phyloP scores from a whole-genome alignment of 1,140 invertebrate genomes.

The Brachionus asplanchnoidis region DNA sequence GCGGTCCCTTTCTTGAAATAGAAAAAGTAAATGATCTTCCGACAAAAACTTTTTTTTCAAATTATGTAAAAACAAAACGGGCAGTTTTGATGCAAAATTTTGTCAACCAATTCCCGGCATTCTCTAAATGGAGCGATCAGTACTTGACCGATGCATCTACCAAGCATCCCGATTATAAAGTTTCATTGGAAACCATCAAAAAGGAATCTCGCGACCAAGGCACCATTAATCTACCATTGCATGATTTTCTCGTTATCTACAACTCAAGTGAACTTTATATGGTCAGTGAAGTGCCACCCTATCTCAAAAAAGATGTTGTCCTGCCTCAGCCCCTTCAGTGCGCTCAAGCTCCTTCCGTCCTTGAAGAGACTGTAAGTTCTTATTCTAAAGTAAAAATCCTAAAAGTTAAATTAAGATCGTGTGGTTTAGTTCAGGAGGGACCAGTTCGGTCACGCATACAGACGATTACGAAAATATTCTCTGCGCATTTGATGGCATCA shows the following conservation, averaged over 20 bases:
- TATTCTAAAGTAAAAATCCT: neutral
- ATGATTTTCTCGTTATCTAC: conserved; percentile 50
- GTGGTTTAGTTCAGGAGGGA: conserved; percentile 57
- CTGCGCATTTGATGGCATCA: conserved; percentile 52
- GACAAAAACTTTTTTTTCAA: conserved; percentile 47
- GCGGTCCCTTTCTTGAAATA: conserved; percentile 45
- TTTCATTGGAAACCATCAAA: conserved; percentile 50
- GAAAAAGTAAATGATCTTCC: conserved; percentile 47
- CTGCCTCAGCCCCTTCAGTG: conserved; percentile 11
- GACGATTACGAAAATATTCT: conserved; percentile 56
- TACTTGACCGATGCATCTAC: conserved; percentile 48
- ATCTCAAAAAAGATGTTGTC: conserved; percentile 47
- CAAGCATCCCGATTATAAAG: conserved; percentile 43
- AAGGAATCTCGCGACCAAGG: conserved; percentile 50
- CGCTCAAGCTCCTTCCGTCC: neutral
- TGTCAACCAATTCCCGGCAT: conserved; percentile 47
- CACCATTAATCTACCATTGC: conserved; percentile 46
- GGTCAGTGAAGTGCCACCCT: conserved; percentile 50
- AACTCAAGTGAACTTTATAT: conserved; percentile 51
- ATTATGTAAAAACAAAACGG: conserved; percentile 46
- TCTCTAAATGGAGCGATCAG: conserved; percentile 50
- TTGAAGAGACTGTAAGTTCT: conserved; percentile 24
- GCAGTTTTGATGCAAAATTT: conserved; percentile 50
- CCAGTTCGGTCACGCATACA: conserved; percentile 54
- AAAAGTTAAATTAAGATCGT: conserved; percentile 41